phyloP scores from a whole-genome alignment of 2,113 vertebrate species.

The Hystrix brachyura region DNA sequence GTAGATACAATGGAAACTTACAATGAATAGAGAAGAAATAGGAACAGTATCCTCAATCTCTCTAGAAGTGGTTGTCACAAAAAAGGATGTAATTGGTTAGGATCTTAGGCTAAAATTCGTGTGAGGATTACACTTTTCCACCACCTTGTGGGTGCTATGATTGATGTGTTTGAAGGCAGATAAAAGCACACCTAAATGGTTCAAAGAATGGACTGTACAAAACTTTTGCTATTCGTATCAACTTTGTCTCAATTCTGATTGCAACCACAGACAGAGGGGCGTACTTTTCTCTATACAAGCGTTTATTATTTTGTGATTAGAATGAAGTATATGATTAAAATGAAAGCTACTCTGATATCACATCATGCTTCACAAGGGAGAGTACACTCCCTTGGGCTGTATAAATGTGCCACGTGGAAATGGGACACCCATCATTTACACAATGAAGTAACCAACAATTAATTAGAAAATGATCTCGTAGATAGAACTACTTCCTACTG shows the following conservation, averaged over 20 bases:
- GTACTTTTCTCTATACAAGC: background rate
- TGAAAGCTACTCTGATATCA: background rate
- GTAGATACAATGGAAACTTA: background rate
- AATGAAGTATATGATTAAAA: background rate
- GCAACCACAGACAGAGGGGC: background rate
- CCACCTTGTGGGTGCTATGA: background rate
- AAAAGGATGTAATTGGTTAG: background rate
- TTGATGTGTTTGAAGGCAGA: background rate
- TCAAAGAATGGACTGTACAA: background rate
- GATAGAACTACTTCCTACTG: too few relatives aligned
- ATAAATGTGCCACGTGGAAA: background rate
- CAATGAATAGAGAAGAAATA: too few relatives aligned
- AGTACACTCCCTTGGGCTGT: too few relatives aligned
- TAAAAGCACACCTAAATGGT: background rate
- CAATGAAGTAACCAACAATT: background rate
- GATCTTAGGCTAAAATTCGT: accelerated
- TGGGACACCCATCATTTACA: background rate
- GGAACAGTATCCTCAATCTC: background rate
- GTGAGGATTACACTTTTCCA: background rate
- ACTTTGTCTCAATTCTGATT: background rate
- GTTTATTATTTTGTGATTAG: background rate
- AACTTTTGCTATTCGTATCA: background rate
- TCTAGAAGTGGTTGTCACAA: background rate
- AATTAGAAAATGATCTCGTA: background rate
- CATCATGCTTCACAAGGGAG: background rate